Base-by-base conservation (phyloP, 2,113 vertebrate genomes). In the Zosterops hypoxanthus region DNA sequence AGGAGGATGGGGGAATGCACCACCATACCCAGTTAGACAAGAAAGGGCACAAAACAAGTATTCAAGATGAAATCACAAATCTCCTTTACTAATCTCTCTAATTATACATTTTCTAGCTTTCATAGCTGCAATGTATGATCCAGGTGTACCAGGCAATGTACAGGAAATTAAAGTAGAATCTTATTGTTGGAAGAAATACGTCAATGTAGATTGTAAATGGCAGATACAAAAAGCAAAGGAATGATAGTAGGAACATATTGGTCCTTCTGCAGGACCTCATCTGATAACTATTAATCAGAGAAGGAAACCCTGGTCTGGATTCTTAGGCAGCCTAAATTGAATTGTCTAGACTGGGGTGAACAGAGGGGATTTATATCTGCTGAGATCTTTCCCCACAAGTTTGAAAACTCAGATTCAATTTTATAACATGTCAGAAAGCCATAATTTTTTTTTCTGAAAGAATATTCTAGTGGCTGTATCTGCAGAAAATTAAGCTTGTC, bases 121-220 rank as follows among this genome's bases (percentile, higher is more conserved):
- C 19, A 3, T 33, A 66, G 34, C 36, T 91, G 42, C 21, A 33
- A 10, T 15, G 3, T 73, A 11, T 41, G 36, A 80, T 64, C 64
- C 47, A 70, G 50, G 14, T 69, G 52, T 73, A 34, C 44, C 61
- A 52, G 31, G 17, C 34, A 70, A 56, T 8, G 25, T 61, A 44
- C 75, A 86, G 85, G 65, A 87, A 94, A 92, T 79, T 44, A 84
- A 81, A 88, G 71, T 11, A 88, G 50, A 49, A 86, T 73, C 56
- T 70, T 86, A 59, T 42, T 94, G 31, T 50, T 86, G 36, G 41
- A 93, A 24, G 41, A 24, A 87, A 36, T 71, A 64, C 24, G 9
- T 59, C 72, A 47, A 6, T 15, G 41, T 52, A 53, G 46, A 59
- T 91, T 90, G 34, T 41, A 82, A 82, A 60, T 68, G 41, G 34